Percentiles rank a stretch among this genome's conserved stretches.
Evolutionary conservation across 2,888 invertebrate species (phyloP).

Genomic region (Ernsta delagoae): DNA sequence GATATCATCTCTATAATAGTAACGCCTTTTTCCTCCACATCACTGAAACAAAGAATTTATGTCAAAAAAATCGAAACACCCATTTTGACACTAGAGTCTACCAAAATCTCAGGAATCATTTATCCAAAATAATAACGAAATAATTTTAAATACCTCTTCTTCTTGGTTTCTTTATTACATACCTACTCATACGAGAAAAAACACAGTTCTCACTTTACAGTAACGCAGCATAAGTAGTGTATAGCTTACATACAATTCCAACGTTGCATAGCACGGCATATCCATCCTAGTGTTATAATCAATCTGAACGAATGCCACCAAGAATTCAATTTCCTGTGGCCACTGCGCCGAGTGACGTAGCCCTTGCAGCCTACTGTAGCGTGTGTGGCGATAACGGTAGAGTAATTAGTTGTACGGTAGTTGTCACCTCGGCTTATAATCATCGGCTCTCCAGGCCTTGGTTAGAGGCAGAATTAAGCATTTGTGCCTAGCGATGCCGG

Average conservation of each 20-base stretch:
- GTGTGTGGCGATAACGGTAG: constrained; percentile 31
- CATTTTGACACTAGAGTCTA: too few species aligned
- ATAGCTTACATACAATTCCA: neutral
- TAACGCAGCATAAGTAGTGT: too few species aligned
- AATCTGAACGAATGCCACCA: constrained; percentile 34
- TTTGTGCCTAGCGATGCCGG: constrained; percentile 3
- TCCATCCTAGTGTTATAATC: constrained; percentile 30
- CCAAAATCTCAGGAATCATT: too few species aligned
- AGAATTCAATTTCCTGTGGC: constrained; percentile 37
- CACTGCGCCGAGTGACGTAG: constrained; percentile 26
- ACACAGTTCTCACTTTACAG: too few species aligned
- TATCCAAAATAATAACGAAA: too few species aligned
- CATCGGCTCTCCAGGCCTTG: constrained; percentile 6
- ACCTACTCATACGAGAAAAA: too few species aligned
- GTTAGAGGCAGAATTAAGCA: neutral
- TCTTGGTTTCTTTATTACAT: too few species aligned
- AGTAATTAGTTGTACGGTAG: constrained; percentile 33
- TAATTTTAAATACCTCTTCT: too few species aligned
- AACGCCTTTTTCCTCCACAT: too few species aligned
- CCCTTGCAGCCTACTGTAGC: constrained; percentile 26
- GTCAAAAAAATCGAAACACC: too few species aligned
- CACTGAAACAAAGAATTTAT: too few species aligned
- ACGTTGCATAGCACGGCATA: neutral
- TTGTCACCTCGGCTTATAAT: constrained; percentile 25
- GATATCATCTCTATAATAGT: too few species aligned